Conservation (phyloP, 1,140 invertebrate genomes). For the Apis dorsata region DNA sequence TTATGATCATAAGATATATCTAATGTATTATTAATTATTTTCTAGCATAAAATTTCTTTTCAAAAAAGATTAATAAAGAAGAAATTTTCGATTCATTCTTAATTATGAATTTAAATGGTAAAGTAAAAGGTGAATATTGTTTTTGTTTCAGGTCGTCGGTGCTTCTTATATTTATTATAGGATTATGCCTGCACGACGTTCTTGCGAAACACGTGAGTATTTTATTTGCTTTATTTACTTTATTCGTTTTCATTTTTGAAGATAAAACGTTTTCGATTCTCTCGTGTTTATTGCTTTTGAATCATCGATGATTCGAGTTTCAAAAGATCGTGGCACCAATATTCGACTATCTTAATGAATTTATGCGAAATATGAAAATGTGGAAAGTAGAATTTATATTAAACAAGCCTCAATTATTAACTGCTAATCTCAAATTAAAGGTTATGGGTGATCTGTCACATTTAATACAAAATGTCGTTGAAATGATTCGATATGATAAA, state of each 20-base stretch:
- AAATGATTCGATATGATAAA: no score
- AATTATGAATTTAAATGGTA: neutral
- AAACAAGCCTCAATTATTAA: neutral
- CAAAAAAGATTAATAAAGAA: no score
- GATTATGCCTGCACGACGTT: conserved; percentile 68
- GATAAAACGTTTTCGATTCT: conserved; percentile 58
- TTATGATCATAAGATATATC: no score
- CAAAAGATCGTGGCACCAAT: conserved; percentile 37
- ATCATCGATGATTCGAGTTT: conserved; percentile 64
- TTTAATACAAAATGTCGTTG: neutral
- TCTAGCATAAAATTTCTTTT: no score
- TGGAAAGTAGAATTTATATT: neutral
- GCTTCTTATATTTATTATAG: conserved; percentile 76
- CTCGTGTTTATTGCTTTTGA: conserved; percentile 68
- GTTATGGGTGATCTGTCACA: neutral
- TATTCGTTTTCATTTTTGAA: conserved; percentile 51
- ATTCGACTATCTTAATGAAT: conserved; percentile 39
- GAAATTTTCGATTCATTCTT: no score
- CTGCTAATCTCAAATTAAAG: conserved; percentile 1
- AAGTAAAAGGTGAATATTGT: neutral
- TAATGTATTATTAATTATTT: no score
- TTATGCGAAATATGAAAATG: conserved; percentile 22
- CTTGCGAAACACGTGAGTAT: conserved; percentile 77
- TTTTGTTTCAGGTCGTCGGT: conserved; percentile 78
- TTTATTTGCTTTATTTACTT: neutral